Conservation (phyloP, 2,888 invertebrate species). For the Catocala fraxini region DNA sequence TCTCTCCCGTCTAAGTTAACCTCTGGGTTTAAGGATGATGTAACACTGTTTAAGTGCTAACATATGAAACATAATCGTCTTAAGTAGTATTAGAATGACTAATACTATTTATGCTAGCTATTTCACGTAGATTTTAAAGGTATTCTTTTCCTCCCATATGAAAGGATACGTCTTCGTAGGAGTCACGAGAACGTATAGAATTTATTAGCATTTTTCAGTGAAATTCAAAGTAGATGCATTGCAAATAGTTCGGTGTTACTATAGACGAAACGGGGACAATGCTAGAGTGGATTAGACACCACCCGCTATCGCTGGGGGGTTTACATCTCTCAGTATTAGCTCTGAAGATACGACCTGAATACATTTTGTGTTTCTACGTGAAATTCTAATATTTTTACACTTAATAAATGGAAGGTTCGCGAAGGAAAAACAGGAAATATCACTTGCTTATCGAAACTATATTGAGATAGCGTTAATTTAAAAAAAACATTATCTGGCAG, state of each 20-base stretch:
- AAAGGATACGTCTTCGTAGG: background rate
- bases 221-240: slow-evolving; percentile 50
- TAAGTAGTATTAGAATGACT: background rate
- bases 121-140: too few relatives aligned
- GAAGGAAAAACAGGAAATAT: slow-evolving; percentile 30
- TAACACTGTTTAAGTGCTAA: too few relatives aligned
- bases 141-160: too few relatives aligned
- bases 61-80: background rate
- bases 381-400: slow-evolving; percentile 2
- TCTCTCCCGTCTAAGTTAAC: too few relatives aligned
- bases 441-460: slow-evolving; percentile 21
- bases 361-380: slow-evolving; percentile 15
- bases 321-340: slow-evolving; percentile 23
- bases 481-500: background rate
- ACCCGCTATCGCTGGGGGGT: slow-evolving; percentile 24
- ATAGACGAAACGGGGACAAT: slow-evolving; percentile 36
- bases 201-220: slow-evolving; percentile 30
- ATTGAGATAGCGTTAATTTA: slow-evolving; percentile 33
- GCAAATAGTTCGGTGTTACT: slow-evolving; percentile 39
- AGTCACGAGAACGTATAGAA: slow-evolving; percentile 7
- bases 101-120: background rate
- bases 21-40: too few relatives aligned
- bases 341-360: slow-evolving; percentile 25
- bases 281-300: slow-evolving; percentile 50
- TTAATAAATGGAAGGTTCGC: slow-evolving; percentile 18